phyloP scores from a whole-genome alignment of 1,140 invertebrate species.

The Rhyacophila brunnea region DNA sequence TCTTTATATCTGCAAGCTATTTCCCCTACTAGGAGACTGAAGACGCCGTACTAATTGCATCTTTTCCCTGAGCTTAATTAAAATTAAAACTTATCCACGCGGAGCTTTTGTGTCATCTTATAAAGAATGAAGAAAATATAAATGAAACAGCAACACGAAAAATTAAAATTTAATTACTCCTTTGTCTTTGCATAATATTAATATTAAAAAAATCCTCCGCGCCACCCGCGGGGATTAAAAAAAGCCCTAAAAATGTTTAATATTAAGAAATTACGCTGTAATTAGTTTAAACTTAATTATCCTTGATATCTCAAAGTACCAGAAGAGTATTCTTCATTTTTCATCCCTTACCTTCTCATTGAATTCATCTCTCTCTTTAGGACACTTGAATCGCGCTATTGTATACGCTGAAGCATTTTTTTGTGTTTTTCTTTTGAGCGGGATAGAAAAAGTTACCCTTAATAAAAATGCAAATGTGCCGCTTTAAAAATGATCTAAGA shows the following conservation, averaged over 20 bases:
- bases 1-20: too few relatives aligned
- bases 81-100: conserved; percentile 30
- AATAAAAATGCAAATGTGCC: conserved; percentile 37
- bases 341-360: neutral
- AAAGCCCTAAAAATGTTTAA: conserved; percentile 34
- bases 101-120: conserved; percentile 25
- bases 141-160: conserved; percentile 35
- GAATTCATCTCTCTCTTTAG: conserved; percentile 16
- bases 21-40: too few relatives aligned
- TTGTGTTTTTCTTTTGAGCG: conserved; percentile 22
- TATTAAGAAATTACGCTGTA: conserved; percentile 37
- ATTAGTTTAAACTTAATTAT: conserved; percentile 36
- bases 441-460: conserved; percentile 32
- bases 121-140: conserved; percentile 21
- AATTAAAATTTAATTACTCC: conserved; percentile 37
- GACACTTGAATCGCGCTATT: conserved; percentile 33
- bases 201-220: conserved; percentile 27
- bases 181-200: conserved; percentile 37
- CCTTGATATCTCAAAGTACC: conserved; percentile 29
- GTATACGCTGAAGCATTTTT: conserved; percentile 25
- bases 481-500: conserved; percentile 38
- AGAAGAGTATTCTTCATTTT: conserved; percentile 2
- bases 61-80: conserved; percentile 29
- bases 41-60: conserved; percentile 23
- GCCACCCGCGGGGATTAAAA: conserved; percentile 23